Percentiles rank a stretch among this genome's conserved stretches.
Evolutionary conservation across 92 coral and sea anemone species (phyloP).

Genomic region (Heteractis magnifica): DNA sequence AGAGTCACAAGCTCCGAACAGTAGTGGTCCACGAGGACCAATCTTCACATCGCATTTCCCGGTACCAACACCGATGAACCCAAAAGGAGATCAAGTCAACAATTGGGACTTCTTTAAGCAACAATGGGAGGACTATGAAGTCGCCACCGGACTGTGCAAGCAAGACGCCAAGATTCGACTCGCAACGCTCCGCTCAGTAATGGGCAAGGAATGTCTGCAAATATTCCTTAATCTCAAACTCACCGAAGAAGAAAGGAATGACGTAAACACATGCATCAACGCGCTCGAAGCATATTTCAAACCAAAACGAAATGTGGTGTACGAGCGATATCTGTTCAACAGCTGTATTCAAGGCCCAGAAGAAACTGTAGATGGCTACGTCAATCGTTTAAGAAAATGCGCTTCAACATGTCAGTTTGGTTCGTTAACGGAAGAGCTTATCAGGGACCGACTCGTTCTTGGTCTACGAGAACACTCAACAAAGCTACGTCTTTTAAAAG

Average conservation of each 20-base stretch:
- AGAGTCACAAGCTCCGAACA: no score
- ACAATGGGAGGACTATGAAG: no score
- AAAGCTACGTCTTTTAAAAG: no score
- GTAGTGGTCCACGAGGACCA: no score
- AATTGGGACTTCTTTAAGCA: no score
- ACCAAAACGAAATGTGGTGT: constrained; percentile 48
- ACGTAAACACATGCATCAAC: constrained; percentile 13
- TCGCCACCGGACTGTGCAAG: constrained; percentile 45
- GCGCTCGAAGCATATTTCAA: constrained; percentile 51
- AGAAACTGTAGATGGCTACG: constrained; percentile 24
- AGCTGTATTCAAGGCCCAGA: constrained; percentile 24
- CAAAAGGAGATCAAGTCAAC: no score
- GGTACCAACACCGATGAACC: no score
- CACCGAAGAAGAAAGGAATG: constrained; percentile 23
- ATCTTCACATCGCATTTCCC: no score
- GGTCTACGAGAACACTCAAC: no score
- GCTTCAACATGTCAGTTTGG: constrained; percentile 39
- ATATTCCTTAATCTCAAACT: neutral
- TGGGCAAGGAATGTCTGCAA: constrained; percentile 58
- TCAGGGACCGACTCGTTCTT: constrained; percentile 1
- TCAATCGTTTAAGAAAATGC: constrained; percentile 22
- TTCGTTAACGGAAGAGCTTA: constrained; percentile 24
- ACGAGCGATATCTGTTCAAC: constrained; percentile 49
- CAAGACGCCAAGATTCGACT: constrained; percentile 25
- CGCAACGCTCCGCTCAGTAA: constrained; percentile 47